Base-by-base conservation (phyloP, 1,140 invertebrate genomes). In the Arctopsyche grandis region DNA sequence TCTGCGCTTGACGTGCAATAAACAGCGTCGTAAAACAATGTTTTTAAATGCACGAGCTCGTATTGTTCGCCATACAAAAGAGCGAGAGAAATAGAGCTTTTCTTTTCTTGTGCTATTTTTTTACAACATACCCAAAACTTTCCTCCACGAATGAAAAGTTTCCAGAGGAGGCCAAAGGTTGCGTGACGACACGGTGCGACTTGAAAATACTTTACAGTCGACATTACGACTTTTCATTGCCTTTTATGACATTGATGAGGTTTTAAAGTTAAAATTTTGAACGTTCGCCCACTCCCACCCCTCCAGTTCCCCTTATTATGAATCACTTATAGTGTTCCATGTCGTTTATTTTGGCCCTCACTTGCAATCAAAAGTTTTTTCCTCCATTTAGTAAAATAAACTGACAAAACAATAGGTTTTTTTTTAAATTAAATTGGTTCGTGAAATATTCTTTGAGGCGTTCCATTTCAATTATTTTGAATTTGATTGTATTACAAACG, bases 241-340 rank as follows among this genome's bases (percentile, higher is more conserved):
- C 48, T 74, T 71, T 74, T 74, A 74, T 74, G 71, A 74, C 71
- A 56, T 74, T 74, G 71, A 74, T 74, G 71, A 46, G 71, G 71
- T 74, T 74, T 46, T 73, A 43, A 19, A 56, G 71, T 56, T 74
- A 74, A 74, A 71, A 74, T 52, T 74, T 74, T 74, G 44, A 74
- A 74, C 14, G 71, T 46, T 73, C 48, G 0, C 21, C 46, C 69
- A 52, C 16, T 46, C 44, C 44, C 12, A 46, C 44, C 44, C 44
- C 48, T 52, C 48, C 4, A 5, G 3, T 52, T 46, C 16, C 7
- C 46, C 63, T 9, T 66, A 66, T 66, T 66, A 66, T 66, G 63
- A 66, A 66, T 66, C 63, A 66, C 24, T 66, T 66, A 66, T 26
- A 66, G 24, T 26, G 24, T 66, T 14, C 22, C 22, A 22, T 26